Percentiles rank a stretch among this genome's conserved stretches.
These are phyloP conservation scores for Conomelus anceps DNA, from an alignment of 2,888 invertebrate species.

Conservation along the genomic window DNA sequence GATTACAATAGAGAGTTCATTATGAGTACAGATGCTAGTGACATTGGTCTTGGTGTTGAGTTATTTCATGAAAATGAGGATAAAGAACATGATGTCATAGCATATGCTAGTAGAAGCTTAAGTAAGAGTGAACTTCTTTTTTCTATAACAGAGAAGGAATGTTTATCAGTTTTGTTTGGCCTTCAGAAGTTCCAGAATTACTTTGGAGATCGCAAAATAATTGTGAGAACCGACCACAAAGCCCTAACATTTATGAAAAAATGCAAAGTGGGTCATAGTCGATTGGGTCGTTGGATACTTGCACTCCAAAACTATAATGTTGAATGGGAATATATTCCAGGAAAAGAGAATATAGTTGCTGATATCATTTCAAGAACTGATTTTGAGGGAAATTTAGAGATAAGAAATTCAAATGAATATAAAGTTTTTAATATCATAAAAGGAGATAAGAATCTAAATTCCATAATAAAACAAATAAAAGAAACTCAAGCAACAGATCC, in stretches of 20 bases:
- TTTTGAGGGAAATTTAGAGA: too few relatives aligned
- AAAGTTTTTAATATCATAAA: not conserved
- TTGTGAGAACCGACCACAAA: conserved; percentile 1
- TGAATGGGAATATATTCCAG: conserved; percentile 9
- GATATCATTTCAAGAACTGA: conserved; percentile 6
- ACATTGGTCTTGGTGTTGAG: not conserved
- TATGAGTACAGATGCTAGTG: not conserved
- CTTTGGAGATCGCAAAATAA: not conserved
- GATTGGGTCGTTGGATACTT: not conserved
- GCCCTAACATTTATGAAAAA: conserved; percentile 5
- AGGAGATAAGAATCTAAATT: not conserved
- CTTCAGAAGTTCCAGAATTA: not conserved
- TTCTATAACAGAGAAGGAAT: not conserved
- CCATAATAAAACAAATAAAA: not conserved
- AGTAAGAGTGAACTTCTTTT: not conserved
- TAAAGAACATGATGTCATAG: not conserved
- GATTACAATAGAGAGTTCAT: not conserved
- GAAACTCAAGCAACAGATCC: not conserved
- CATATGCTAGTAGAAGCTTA: not conserved
- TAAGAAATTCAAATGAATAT: not conserved
- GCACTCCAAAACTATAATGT: conserved; percentile 1
- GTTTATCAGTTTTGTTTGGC: too few relatives aligned
- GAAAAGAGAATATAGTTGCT: conserved; percentile 1
- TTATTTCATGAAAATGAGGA: not conserved
- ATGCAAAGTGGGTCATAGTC: not conserved